Evolutionary conservation across 2,797 vertebrate species (phyloP), one percentile per base, ranked within the genome.

Genomic region (Decapterus maruadsi): DNA sequence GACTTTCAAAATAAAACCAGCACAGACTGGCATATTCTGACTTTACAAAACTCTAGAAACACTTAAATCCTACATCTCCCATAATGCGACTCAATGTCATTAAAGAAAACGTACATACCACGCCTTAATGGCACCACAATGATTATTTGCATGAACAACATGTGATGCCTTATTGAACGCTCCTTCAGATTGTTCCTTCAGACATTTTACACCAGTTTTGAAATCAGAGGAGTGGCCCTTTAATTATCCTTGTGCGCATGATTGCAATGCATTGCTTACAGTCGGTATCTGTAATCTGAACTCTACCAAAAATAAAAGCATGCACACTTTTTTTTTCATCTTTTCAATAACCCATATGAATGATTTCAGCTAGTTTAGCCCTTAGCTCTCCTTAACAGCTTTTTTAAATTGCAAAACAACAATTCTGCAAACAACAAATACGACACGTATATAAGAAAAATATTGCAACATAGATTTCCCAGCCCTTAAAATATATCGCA

Each of bases 401-500:
- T 17, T 55, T 20, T 61, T 60, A 0, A 31, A 58, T 58, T 3
- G 22, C 48, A 77, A 72, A 66, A 26, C 26, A 26, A 4, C 40
- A 13, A 69, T 0, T 64, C 55, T 51, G 22, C 48, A 77, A 72
- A 67, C 26, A 84, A 77, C 55, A 81, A 67, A 78, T 59, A 60
- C 20, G 58, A 68, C 61, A 68, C 5, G 26, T 26, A 36, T n/a
- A n/a, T 22, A 68, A 77, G 45, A 75, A 76, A 81, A 82, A 26
- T 86, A 86, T 81, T 83, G 72, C 84, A 80, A 87, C 65, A 2
- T 50, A 81, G 63, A 76, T 72, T 83, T 85, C n/a, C 65, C 83
- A 91, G 89, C 89, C 90, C 85, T 92, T 89, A 64, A 80, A 87
- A 86, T 61, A 62, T 13, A 69, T 9, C 17, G 8, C 55, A 60